Base-by-base conservation (phyloP, 2,113 vertebrate species). In the Cavia aperea region DNA sequence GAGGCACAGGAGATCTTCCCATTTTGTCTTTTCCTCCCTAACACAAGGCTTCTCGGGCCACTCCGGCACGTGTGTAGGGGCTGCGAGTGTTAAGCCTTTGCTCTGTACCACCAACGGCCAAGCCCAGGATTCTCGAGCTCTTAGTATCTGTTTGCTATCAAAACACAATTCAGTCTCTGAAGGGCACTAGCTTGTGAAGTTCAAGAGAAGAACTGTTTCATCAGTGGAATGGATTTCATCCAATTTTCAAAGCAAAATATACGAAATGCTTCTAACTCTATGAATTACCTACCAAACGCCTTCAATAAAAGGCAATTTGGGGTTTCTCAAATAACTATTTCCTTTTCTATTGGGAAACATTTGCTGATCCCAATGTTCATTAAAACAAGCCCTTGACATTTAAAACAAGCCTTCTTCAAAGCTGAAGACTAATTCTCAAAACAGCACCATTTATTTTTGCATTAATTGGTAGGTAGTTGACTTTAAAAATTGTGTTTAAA, bases 401-500 rank as follows among this genome's bases (percentile, higher is more conserved):
- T 94, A 63, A 94, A 95, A 95, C 87, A 95, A 94, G 90, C 81
- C 56, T 89, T 92, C 92, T 87, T 93, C 82, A 83, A 88, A 95
- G 54, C 85, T 93, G 62, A 93, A 94, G 78, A 83, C 73, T 83
- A 86, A 95, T 49, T 95, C 73, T 91, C 75, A 88, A 94, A 95
- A 91, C 51, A 92, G 36, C 51, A 24, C 51, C 90, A 96, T 93
- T 96, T 95, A 94, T 90, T 95, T 96, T 89, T 91, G 77, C 68
- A 94, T 94, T 96, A 95, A 94, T 95, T 96, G 85, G 89, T 87
- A 86, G 78, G 93, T 93, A 94, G 94, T 96, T 96, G 95, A 94
- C 94, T 96, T 95, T 94, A 95, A 96, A 96, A 96, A 90, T 11
- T 95, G 95, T 63, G 92, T 95, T 88, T 94, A 94, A 96, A 95